Percentiles rank a stretch among this genome's conserved stretches.
Conservation (phyloP, 2,113 vertebrate genomes). For the Podocnemis expansa region DNA sequence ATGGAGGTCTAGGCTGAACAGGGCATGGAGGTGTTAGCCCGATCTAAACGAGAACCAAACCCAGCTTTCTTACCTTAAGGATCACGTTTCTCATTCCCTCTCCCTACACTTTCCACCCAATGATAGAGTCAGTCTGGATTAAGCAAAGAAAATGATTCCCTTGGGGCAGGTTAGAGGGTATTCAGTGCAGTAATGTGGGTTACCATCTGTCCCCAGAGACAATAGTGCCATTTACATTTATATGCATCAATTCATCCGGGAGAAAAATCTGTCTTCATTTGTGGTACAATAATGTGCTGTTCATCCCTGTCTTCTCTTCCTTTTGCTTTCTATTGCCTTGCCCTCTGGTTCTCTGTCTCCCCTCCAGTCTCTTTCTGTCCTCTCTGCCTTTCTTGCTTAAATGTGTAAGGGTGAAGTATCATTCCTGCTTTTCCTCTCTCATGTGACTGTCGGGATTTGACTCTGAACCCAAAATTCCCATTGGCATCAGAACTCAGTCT, state of each 20-base stretch:
- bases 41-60: neutral
- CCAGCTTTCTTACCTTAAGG: neutral
- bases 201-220: conserved; percentile 29
- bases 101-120: neutral
- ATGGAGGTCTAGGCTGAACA: neutral
- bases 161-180: accelerated
- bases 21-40: neutral
- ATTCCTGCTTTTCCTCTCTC: neutral
- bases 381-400: neutral
- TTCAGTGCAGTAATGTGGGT: neutral
- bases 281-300: neutral
- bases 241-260: neutral
- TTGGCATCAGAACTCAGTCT: neutral
- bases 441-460: neutral
- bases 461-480: neutral
- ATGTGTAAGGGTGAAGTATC: conserved; percentile 38
- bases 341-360: neutral
- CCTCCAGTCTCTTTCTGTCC: neutral
- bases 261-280: conserved; percentile 1
- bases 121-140: neutral
- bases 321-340: conserved; percentile 33
- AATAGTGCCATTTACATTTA: conserved; percentile 27
- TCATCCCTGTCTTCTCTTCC: conserved; percentile 5
- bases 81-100: neutral
- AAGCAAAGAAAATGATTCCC: neutral